Evolutionary conservation across 1,140 invertebrate genomes (phyloP), one percentile per base, ranked within the genome.

Genomic region (Drosophila kurseongensis): DNA sequence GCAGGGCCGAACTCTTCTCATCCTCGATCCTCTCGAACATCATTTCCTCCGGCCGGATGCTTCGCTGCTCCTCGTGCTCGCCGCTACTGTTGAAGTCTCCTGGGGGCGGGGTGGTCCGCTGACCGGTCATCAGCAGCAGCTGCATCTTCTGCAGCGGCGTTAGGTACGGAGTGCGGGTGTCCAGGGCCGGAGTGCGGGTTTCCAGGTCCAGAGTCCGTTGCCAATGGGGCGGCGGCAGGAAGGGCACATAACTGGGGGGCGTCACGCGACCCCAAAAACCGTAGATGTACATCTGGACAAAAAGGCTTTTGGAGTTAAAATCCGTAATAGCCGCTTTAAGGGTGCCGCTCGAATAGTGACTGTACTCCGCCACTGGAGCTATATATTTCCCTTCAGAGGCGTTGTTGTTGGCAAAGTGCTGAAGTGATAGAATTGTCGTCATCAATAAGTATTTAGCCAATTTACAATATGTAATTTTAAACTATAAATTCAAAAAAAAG

Each of bases 251-350:
- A 7, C 48, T 51, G 0, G 16, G 1, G 1, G 90, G 90, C 4
- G 58, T 42, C 18, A 75, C 44, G 6, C 27, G 45, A 7, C 75
- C 59, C 6, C 45, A 35, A 38, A 77, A 91, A 6, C 90, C 90
- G 57, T 89, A 91, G 27, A 91, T 36, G 23, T 75, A 82, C 90
- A 91, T 91, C 67, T 86, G 74, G 40, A 78, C 90, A 35, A 86
- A 91, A 9, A 86, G 36, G 23, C 50, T 73, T 5, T 44, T 75
- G 3, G 74, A 75, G 36, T 84, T 52, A 3, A 36, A 84, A 16
- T 82, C 83, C 8, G 74, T 89, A 13, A 91, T 68, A 18, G 66
- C 61, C 4, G 90, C 90, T 58, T 91, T 91, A 0, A 91, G 38
- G 0, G 80, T 85, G 12, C 44, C 42, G 0, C 63, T 58, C 16